These are phyloP conservation scores for Magallana gigas DNA, from an alignment of 1,140 invertebrate species.

Conservation along the genomic window DNA sequence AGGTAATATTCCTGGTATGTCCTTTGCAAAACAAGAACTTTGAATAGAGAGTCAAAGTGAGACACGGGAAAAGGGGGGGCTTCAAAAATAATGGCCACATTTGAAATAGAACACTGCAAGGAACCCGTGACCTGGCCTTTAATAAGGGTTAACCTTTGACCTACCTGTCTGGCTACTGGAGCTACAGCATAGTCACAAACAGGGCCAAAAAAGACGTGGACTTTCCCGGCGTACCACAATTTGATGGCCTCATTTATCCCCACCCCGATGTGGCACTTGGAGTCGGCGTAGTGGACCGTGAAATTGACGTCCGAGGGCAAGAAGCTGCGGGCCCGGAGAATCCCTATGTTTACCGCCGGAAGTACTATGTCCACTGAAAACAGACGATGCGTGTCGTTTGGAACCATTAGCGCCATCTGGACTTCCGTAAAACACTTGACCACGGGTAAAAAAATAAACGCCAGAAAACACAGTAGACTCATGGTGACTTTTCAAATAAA, in stretches of 20 bases:
- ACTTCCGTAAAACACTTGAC: constrained; percentile 40
- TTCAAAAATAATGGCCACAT: too few species aligned
- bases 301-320: constrained; percentile 63
- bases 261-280: constrained; percentile 60
- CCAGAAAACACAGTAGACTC: neutral
- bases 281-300: constrained; percentile 60
- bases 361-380: constrained; percentile 86
- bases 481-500: neutral
- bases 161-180: constrained; percentile 91
- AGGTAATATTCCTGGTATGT: too few species aligned
- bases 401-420: constrained; percentile 85
- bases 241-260: constrained; percentile 70
- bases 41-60: too few species aligned
- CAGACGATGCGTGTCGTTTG: constrained; percentile 71
- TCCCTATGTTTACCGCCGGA: constrained; percentile 87
- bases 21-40: too few species aligned
- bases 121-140: too few species aligned
- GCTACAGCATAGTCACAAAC: constrained; percentile 95
- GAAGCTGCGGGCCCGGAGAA: constrained; percentile 81
- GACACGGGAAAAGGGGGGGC: too few species aligned
- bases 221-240: constrained; percentile 55
- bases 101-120: too few species aligned
- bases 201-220: constrained; percentile 92
- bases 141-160: neutral
- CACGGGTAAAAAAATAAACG: neutral